A percentile compares a stretch with the other conserved stretches of the same genome.
Conservation (phyloP, 1,140 invertebrate species). For the Drosophila melanica region DNA sequence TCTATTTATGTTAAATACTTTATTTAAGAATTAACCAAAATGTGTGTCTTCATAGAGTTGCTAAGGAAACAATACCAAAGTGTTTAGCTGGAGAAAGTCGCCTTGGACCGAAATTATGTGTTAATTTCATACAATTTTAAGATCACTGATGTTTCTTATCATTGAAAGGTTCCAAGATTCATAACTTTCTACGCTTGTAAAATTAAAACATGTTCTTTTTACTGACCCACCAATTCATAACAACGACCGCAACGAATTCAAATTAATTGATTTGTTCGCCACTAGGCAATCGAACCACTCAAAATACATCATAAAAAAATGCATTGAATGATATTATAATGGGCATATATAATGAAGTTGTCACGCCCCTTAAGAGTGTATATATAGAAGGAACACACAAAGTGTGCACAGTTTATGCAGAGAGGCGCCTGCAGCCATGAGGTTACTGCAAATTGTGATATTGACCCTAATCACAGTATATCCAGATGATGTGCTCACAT, state of each 20-base stretch:
- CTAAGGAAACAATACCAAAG: too few relatives aligned
- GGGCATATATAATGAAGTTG: conserved; percentile 26
- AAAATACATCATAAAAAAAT: background rate
- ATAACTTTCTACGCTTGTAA: background rate
- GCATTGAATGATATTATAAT: background rate
- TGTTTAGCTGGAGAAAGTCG: too few relatives aligned
- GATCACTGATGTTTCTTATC: background rate
- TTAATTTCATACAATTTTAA: background rate
- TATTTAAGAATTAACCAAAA: too few relatives aligned
- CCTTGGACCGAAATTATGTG: background rate
- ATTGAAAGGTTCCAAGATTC: background rate
- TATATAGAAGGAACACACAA: conserved; percentile 59
- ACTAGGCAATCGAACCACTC: conserved; percentile 7
- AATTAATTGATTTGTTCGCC: conserved; percentile 34
- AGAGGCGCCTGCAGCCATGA: conserved; percentile 54
- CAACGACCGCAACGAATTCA: background rate
- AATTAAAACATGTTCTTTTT: background rate
- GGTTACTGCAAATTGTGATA: conserved; percentile 60
- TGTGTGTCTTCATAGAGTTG: too few relatives aligned
- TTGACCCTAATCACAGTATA: conserved; percentile 53
- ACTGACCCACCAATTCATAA: background rate
- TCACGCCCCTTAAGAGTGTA: conserved; percentile 50
- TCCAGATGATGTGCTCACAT: conserved; percentile 42
- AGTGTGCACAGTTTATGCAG: conserved; percentile 42
- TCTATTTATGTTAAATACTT: too few relatives aligned